Evolutionary conservation across 2,888 invertebrate genomes (phyloP).

Genomic region (Cantharis rufa): DNA sequence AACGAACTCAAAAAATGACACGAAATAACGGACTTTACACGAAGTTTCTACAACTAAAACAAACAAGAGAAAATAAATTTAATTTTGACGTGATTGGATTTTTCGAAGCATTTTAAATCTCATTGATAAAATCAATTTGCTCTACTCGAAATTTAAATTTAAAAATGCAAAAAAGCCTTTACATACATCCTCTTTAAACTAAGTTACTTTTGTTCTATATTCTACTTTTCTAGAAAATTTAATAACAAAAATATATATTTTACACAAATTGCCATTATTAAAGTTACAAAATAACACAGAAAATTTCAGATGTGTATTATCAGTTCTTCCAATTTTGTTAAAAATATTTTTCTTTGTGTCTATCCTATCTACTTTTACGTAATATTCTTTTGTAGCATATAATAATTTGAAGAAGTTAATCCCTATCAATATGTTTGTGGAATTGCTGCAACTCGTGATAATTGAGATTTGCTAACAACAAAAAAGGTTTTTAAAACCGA

Average conservation of each 20-base stretch:
- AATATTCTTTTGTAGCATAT: not conserved
- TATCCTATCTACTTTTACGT: not conserved
- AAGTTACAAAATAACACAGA: not conserved
- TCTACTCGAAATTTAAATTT: constrained; percentile 17
- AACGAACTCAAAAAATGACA: constrained; percentile 13
- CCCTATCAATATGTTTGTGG: not conserved
- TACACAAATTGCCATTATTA: not conserved
- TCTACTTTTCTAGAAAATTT: not conserved
- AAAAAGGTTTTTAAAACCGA: not conserved
- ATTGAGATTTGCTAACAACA: not conserved
- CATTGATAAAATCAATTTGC: constrained; percentile 42
- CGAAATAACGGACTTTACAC: constrained; percentile 34
- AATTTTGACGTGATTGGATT: constrained; percentile 44
- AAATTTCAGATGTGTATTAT: not conserved
- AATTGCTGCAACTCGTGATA: not conserved
- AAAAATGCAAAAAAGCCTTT: constrained; percentile 28
- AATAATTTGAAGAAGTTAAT: not conserved
- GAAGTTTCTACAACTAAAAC: constrained; percentile 32
- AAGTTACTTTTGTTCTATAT: constrained; percentile 10
- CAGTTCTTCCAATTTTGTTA: not conserved
- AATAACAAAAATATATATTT: not conserved
- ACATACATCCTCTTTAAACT: constrained; percentile 23
- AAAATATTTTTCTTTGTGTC: not conserved
- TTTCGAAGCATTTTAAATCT: constrained; percentile 44
- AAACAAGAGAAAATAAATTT: constrained; percentile 37